Percentiles rank a stretch among this genome's conserved stretches.
These are phyloP conservation scores for Gadopsis marmoratus DNA, from an alignment of 2,797 vertebrate genomes.

Conservation along the genomic window DNA sequence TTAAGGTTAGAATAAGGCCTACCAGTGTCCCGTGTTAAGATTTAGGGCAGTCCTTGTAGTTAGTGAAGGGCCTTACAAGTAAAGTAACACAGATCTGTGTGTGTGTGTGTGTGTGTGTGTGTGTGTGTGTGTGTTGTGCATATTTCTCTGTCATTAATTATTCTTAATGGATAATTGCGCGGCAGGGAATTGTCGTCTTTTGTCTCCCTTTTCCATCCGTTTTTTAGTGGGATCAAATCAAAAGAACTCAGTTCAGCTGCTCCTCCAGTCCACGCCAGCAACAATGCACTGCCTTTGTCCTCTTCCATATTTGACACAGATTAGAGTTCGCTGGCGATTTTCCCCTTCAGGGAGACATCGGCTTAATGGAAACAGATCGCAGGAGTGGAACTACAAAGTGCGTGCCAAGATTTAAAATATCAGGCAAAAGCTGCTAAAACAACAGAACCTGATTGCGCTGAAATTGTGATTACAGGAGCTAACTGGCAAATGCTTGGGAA, in stretches of 20 bases:
- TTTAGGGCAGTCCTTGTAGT: not conserved
- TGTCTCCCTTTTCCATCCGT: slow-evolving; percentile 25
- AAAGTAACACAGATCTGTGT: not conserved
- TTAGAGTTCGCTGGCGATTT: slow-evolving; percentile 58
- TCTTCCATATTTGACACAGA: slow-evolving; percentile 66
- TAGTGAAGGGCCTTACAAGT: not conserved
- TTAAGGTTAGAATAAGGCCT: not conserved
- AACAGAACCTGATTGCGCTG: slow-evolving; percentile 60
- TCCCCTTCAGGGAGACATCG: slow-evolving; percentile 56
- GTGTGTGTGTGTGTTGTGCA: slow-evolving; percentile 9
- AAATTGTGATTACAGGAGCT: slow-evolving; percentile 40
- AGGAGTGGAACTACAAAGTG: slow-evolving; percentile 64
- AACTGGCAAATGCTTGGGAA: slow-evolving; percentile 18
- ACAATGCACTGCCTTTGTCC: slow-evolving; percentile 55
- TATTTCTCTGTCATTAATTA: slow-evolving; percentile 23
- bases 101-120: not conserved
- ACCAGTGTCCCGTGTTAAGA: not conserved
- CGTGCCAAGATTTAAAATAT: slow-evolving; percentile 66
- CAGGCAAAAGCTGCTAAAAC: slow-evolving; percentile 41
- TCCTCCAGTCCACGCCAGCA: slow-evolving; percentile 35
- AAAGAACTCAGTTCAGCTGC: slow-evolving; percentile 48
- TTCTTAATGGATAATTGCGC: slow-evolving; percentile 34
- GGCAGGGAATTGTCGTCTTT: slow-evolving; percentile 38
- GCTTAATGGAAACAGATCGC: slow-evolving; percentile 74
- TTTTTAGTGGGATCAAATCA: slow-evolving; percentile 53